Base-by-base conservation (phyloP, 2,888 invertebrate species). In the Eustalomyia histrio region DNA sequence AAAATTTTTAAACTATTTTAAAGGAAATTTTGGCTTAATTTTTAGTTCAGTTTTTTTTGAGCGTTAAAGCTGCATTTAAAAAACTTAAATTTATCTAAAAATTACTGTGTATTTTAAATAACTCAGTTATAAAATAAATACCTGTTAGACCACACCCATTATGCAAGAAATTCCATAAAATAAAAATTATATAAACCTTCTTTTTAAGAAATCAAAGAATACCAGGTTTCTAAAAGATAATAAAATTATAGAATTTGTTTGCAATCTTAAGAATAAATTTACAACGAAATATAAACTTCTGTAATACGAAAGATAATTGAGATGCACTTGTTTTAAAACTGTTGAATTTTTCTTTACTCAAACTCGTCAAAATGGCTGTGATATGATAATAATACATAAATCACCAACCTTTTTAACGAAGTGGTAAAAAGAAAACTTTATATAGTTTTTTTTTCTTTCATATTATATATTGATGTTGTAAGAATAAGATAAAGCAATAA, bases 361-460 rank as follows among this genome's bases (percentile, higher is more conserved):
- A 90, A 90, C 90, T 90, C 90, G 90, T 90, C 90, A 90, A 90
- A 90, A 90, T 90, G 90, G 90, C 90, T 90, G 90, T 90, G 90
- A 90, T 90, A 90, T 90, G 90, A 67, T 75, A 74, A 67, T 71
- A 17, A 50, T 71, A 81, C 81, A 81, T 75, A 84, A 85, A 84
- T 86, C 90, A 90, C 90, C 89, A 88, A 82, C 88, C 81, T 87
- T 88, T 89, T 90, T 89, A 86, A 89, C 90, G 90, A 90, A 87
- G 87, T 89, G 88, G 88, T 89, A 76, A 87, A 87, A 88, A 89
- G 87, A 88, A 88, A 88, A 81, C 7, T 29, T 78, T 12, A n/a
- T 5, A 1, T 35, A 39, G 1, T 12, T 39, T 47, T 39, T 10
- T n/a, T 58, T 53, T n/a, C n/a, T 39, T 50, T 3, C 16, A 10